These are phyloP conservation scores for Zosterops pallidus DNA, from an alignment of 2,113 vertebrate species.

Conservation along the genomic window DNA sequence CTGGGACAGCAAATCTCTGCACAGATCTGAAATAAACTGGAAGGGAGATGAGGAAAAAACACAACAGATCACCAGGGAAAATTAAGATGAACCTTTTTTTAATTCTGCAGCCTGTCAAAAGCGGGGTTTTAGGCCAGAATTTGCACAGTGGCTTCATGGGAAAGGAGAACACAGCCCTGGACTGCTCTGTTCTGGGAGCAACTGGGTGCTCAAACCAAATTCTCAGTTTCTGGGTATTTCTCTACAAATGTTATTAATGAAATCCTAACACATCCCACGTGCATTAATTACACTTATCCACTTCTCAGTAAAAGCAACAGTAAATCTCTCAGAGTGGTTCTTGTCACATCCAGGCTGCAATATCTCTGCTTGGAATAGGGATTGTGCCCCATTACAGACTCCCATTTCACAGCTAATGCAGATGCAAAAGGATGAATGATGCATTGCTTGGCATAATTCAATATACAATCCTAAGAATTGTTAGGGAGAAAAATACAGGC, in stretches of 20 bases:
- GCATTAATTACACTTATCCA: background rate
- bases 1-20: background rate
- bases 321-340: background rate
- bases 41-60: background rate
- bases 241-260: background rate
- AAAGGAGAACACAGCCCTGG: background rate
- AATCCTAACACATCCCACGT: background rate
- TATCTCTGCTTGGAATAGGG: background rate
- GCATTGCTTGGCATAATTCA: background rate
- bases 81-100: background rate
- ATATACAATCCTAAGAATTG: background rate
- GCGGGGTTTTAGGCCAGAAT: background rate
- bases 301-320: background rate
- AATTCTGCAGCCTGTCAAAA: accelerated
- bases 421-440: background rate
- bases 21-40: background rate
- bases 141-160: background rate
- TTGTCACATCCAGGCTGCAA: background rate
- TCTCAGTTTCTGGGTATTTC: background rate
- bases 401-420: background rate
- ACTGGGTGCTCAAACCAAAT: background rate
- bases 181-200: background rate
- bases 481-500: background rate
- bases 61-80: background rate
- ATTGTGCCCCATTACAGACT: background rate